phyloP scores from a whole-genome alignment of 1,140 invertebrate species.

The Solenopsis invicta region DNA sequence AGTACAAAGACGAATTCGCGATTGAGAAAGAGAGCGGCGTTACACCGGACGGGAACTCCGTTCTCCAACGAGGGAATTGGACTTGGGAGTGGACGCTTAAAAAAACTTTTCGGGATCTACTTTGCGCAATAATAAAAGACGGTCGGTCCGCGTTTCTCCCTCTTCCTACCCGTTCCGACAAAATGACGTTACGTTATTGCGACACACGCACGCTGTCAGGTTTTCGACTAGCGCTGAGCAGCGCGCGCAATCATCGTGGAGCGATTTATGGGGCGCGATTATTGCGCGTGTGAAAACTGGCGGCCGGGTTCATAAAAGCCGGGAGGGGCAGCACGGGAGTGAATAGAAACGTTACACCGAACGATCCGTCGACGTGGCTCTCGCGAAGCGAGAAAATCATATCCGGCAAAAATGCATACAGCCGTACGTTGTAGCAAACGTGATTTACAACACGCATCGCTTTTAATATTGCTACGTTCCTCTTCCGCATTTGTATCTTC shows the following conservation, averaged over 20 bases:
- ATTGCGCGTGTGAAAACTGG: slow-evolving; percentile 7
- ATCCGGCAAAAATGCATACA: neutral
- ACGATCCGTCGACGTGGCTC: neutral
- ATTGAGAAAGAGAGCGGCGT: slow-evolving; percentile 71
- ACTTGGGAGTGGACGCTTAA: slow-evolving; percentile 62
- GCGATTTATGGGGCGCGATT: slow-evolving; percentile 56
- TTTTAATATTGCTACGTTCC: neutral
- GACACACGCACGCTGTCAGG: slow-evolving; percentile 24
- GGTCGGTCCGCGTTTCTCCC: neutral
- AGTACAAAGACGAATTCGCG: slow-evolving; percentile 1
- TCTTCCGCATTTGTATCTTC: neutral
- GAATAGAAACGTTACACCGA: slow-evolving; percentile 39
- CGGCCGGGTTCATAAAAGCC: slow-evolving; percentile 39
- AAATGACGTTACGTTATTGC: slow-evolving; percentile 39
- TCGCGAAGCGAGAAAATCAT: slow-evolving; percentile 13
- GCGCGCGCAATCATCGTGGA: slow-evolving; percentile 28
- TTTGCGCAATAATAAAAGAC: slow-evolving; percentile 44
- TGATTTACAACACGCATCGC: neutral
- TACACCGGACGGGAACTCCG: slow-evolving; percentile 71
- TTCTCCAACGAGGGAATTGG: slow-evolving; percentile 60
- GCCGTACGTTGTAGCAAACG: neutral
- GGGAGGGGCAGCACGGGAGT: neutral
- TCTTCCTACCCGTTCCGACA: neutral
- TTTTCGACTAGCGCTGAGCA: slow-evolving; percentile 20
- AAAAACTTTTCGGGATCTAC: slow-evolving; percentile 13